These are phyloP conservation scores for Prionailurus bengalensis DNA, from an alignment of 2,113 vertebrate species.

Conservation along the genomic window DNA sequence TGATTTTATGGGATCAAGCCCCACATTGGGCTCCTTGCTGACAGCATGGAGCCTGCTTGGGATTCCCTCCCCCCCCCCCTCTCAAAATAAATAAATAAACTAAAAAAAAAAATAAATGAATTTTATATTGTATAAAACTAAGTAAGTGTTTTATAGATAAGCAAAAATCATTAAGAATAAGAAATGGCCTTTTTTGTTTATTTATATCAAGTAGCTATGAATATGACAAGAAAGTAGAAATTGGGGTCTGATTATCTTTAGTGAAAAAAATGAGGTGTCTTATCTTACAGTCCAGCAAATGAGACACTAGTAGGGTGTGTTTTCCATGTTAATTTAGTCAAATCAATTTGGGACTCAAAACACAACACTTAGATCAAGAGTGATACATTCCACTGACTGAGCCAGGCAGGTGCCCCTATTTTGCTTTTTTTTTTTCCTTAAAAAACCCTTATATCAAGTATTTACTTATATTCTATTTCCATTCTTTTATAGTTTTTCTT, in stretches of 20 bases:
- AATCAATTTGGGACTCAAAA: background rate
- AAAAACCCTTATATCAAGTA: background rate
- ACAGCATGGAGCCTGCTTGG: too few species aligned
- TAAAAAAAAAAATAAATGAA: background rate
- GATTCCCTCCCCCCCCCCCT: too few species aligned
- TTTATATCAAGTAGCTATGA: background rate
- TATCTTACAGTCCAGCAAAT: background rate
- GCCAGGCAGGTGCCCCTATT: too few species aligned
- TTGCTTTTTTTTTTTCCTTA: background rate
- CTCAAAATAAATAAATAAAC: too few species aligned
- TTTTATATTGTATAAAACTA: background rate
- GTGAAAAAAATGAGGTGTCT: background rate
- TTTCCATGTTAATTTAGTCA: background rate
- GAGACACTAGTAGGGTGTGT: background rate
- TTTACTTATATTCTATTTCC: background rate
- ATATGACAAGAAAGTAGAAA: background rate
- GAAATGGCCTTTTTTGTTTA: background rate
- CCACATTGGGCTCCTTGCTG: too few species aligned
- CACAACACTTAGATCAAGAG: too few species aligned
- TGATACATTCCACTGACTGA: too few species aligned
- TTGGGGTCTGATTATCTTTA: background rate
- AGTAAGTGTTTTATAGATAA: background rate
- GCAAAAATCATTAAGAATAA: background rate
- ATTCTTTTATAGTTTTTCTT: background rate
- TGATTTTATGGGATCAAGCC: too few species aligned